Evolutionary conservation across 2,797 vertebrate genomes (phyloP).

Genomic region (Brotula barbata): DNA sequence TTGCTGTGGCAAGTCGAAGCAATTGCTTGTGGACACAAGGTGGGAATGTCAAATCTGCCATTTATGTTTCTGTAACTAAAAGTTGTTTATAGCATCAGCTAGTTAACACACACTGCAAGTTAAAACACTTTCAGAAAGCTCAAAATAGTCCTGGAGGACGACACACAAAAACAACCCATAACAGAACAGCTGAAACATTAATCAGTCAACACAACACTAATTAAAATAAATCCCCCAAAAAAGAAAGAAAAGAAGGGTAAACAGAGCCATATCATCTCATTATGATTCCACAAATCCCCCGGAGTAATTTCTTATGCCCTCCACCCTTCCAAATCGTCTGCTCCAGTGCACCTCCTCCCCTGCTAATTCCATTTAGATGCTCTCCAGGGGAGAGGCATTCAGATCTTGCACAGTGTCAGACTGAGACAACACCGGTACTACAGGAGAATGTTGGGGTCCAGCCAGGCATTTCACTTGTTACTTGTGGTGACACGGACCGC

Average conservation of each 20-base stretch:
- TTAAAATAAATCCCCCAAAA: not conserved
- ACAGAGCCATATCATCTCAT: not conserved
- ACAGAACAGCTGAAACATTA: not conserved
- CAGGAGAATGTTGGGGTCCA: conserved; percentile 6
- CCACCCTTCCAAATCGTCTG: not conserved
- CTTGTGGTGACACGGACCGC: conserved; percentile 20
- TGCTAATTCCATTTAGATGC: not conserved
- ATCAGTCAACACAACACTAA: not conserved
- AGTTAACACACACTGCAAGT: not conserved
- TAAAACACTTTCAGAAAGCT: not conserved
- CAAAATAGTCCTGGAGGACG: not conserved
- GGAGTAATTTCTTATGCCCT: not conserved
- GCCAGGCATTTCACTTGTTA: conserved; percentile 20
- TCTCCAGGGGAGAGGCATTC: conserved; percentile 7
- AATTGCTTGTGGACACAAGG: too few relatives aligned
- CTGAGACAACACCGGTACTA: not conserved
- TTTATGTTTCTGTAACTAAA: too few relatives aligned
- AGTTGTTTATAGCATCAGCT: too few relatives aligned
- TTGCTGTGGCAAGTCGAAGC: too few relatives aligned
- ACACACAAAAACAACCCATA: not conserved
- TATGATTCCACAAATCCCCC: not conserved
- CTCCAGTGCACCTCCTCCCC: conserved; percentile 3
- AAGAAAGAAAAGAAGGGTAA: not conserved
- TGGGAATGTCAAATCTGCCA: too few relatives aligned
- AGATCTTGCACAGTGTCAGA: conserved; percentile 19